Conservation (phyloP, 2,113 vertebrate species). For the Pelobates fuscus region DNA sequence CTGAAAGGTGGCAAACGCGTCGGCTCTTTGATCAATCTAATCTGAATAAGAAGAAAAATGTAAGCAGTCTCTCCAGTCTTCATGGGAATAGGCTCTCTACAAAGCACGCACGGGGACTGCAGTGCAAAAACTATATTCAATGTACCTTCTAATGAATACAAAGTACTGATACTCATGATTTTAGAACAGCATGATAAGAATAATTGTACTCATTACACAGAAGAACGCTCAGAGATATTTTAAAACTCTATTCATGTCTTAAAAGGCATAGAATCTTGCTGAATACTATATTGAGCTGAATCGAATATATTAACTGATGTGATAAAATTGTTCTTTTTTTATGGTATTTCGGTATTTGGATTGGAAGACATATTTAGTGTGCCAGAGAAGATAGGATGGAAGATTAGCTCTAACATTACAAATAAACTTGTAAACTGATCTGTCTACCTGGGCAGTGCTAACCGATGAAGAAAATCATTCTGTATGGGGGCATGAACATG, state of each 20-base stretch:
- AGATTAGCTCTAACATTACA: too few species aligned
- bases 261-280: constrained; percentile 8
- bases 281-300: constrained; percentile 3
- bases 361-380: neutral
- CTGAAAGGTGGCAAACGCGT: neutral
- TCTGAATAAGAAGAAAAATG: neutral
- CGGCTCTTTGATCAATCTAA: neutral
- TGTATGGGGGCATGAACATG: too few species aligned
- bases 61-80: neutral
- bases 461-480: too few species aligned
- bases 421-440: too few species aligned
- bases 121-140: neutral
- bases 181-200: constrained; percentile 16
- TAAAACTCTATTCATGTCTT: constrained; percentile 2
- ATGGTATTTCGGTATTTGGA: neutral
- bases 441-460: too few species aligned
- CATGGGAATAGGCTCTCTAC: neutral
- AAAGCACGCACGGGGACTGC: neutral
- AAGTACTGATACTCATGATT: constrained; percentile 4
- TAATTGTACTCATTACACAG: constrained; percentile 36
- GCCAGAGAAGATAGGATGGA: too few species aligned
- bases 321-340: constrained; percentile 20
- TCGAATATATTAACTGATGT: constrained; percentile 8
- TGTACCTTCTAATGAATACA: constrained; percentile 12
- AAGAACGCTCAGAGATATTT: constrained; percentile 19